Evolutionary conservation across 2,888 invertebrate species (phyloP).

Genomic region (Cephalotes varians): DNA sequence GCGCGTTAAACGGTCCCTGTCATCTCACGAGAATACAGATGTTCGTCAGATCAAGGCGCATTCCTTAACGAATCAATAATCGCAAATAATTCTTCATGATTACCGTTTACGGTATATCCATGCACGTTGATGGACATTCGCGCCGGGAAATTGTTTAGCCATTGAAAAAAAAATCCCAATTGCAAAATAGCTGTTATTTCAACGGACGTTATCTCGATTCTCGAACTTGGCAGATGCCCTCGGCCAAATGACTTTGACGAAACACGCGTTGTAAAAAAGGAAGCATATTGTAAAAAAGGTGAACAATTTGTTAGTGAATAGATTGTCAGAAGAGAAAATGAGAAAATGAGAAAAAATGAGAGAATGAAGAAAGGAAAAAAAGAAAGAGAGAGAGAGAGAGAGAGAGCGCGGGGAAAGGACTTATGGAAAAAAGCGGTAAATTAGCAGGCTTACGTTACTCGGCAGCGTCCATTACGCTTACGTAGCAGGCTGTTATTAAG

Average conservation of each 20-base stretch:
- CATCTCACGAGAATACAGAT: slow-evolving; percentile 19
- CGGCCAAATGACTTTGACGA: slow-evolving; percentile 73
- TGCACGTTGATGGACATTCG: background rate
- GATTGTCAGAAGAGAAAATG: background rate
- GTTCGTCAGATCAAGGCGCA: background rate
- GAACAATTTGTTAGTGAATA: slow-evolving; percentile 18
- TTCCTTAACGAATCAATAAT: background rate
- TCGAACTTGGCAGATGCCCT: slow-evolving; percentile 42
- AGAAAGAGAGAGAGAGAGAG: slow-evolving; percentile 29
- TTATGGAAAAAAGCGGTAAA: slow-evolving; percentile 71
- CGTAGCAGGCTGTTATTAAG: slow-evolving; percentile 82
- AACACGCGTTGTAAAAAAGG: slow-evolving; percentile 68
- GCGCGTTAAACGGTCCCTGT: slow-evolving; percentile 33
- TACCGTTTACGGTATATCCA: background rate
- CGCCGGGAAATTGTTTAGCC: no score
- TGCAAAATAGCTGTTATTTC: slow-evolving; percentile 11
- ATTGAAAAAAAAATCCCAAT: background rate
- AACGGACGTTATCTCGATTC: slow-evolving; percentile 27
- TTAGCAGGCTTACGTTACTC: slow-evolving; percentile 82
- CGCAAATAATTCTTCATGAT: background rate
- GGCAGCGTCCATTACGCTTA: slow-evolving; percentile 81
- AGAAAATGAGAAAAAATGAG: background rate
- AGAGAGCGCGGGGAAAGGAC: slow-evolving; percentile 22
- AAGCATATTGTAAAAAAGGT: slow-evolving; percentile 52
- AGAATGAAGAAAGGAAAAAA: background rate